Conservation (phyloP, 1,140 invertebrate species). For the Galendromus occidentalis region DNA sequence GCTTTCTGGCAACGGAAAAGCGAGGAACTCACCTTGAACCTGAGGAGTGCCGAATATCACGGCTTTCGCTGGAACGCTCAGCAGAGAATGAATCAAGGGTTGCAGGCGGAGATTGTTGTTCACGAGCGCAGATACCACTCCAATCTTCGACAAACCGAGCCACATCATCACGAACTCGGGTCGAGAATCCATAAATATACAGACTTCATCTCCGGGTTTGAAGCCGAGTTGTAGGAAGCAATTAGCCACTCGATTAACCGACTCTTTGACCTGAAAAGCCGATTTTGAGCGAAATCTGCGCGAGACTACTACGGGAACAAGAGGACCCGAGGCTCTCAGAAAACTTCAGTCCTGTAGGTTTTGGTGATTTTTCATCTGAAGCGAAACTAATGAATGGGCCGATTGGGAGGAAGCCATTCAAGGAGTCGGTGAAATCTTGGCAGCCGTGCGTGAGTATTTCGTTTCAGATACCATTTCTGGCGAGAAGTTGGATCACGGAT, state of each 20-base stretch:
- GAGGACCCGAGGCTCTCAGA: too few relatives aligned
- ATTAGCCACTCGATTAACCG: constrained; percentile 51
- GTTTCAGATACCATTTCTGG: too few relatives aligned
- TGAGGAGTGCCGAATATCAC: constrained; percentile 22
- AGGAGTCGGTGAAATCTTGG: too few relatives aligned
- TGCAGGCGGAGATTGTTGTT: constrained; percentile 24
- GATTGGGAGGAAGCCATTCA: too few relatives aligned
- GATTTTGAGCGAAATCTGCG: too few relatives aligned
- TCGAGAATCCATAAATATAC: constrained; percentile 59
- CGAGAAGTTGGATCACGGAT: too few relatives aligned
- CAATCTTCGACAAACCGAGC: constrained; percentile 44
- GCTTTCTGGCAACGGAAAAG: too few relatives aligned
- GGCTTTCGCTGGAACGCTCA: constrained; percentile 22
- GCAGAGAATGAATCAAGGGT: constrained; percentile 23
- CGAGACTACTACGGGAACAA: too few relatives aligned
- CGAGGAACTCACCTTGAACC: background rate
- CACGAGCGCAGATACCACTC: constrained; percentile 24
- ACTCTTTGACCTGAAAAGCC: constrained; percentile 36
- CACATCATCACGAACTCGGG: constrained; percentile 63
- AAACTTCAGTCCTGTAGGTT: too few relatives aligned
- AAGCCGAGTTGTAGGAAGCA: constrained; percentile 48
- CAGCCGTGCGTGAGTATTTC: too few relatives aligned
- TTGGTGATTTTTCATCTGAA: too few relatives aligned
- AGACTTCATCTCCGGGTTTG: constrained; percentile 52
- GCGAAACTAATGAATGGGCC: too few relatives aligned